Base-by-base conservation (phyloP, 1,140 invertebrate species). In the Drosophila insularis region DNA sequence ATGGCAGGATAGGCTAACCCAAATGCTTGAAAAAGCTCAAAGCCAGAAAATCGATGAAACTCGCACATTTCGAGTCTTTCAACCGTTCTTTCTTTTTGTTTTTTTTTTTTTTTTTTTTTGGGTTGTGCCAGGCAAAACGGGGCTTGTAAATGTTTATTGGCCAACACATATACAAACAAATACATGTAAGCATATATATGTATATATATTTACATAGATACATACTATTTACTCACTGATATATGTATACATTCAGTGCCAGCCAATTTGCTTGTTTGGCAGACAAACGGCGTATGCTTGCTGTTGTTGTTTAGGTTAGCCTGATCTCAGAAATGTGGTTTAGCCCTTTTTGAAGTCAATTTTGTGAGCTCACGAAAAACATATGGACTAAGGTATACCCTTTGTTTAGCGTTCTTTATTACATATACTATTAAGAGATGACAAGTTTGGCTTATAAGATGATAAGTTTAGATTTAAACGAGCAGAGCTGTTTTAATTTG, bases 21-120 rank as follows among this genome's bases (percentile, higher is more conserved):
- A 75, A 75, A 76, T 76, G 72, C 64, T 59, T 58, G 27, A 67
- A 78, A 70, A 35, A 60, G 60, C 72, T 56, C 54, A 37, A 66
- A 62, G 58, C 8, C 70, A 63, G 74, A 85, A 86, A 85, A 85
- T 85, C 81, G 69, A 85, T 85, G 71, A 64, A 78, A 78, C 78
- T 76, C 70, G 78, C 81, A 71, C 66, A 72, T 67, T 80, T 79
- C 59, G 19, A 68, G 60, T 71, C 74, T 85, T 68, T 53, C 65
- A 8, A 21, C 43, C 19, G 69, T 63, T 75, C 54, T 63, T 64
- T 27, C 17, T 35, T 35, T 35, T n/a, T 17, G 14, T 27, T 6
- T 2, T 5, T 67, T 53, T 72, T 75, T 62, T 68, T 56, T 43
- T 71, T 65, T 40, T 37, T 35, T 35, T 35, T 17, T 19, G 31